Percentiles rank a stretch among this genome's conserved stretches.
Conservation (phyloP, 2,797 vertebrate genomes). For the Typhlichthys subterraneus region DNA sequence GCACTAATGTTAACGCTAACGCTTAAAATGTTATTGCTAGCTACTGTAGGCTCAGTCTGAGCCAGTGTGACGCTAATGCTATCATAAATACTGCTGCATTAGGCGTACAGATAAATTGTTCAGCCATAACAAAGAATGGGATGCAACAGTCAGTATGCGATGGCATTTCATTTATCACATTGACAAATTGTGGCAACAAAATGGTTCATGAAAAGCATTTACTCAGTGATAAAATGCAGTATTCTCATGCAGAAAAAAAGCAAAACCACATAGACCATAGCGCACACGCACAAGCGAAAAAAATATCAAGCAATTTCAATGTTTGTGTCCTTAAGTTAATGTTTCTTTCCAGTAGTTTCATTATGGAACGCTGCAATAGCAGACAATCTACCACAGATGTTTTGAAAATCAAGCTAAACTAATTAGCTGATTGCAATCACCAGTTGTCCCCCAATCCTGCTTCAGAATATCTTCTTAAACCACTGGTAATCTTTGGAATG, state of each 20-base stretch:
- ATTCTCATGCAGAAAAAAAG: constrained; percentile 60
- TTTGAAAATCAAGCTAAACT: constrained; percentile 56
- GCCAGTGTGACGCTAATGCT: constrained; percentile 19
- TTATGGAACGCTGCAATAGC: constrained; percentile 31
- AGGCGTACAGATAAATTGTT: constrained; percentile 6
- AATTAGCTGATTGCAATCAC: constrained; percentile 69
- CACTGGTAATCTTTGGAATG: constrained; percentile 53
- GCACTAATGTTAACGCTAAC: constrained; percentile 8
- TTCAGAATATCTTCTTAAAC: constrained; percentile 29
- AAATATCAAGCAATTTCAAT: neutral
- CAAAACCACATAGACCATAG: constrained; percentile 15
- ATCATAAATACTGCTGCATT: constrained; percentile 24
- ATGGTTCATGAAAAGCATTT: constrained; percentile 6
- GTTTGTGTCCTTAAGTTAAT: neutral
- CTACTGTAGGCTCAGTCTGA: constrained; percentile 15
- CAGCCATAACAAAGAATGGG: constrained; percentile 34
- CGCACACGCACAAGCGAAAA: too few species aligned
- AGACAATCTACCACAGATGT: constrained; percentile 55
- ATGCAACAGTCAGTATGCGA: constrained; percentile 39
- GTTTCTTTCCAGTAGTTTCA: constrained; percentile 7
- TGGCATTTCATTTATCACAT: constrained; percentile 48
- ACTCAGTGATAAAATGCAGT: constrained; percentile 51
- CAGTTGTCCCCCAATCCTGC: constrained; percentile 37
- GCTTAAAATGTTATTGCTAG: neutral
- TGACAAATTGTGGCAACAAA: constrained; percentile 52